Evolutionary conservation across 2,888 invertebrate species (phyloP), one percentile per base, ranked within the genome.

Genomic region (Brenthis daphne): DNA sequence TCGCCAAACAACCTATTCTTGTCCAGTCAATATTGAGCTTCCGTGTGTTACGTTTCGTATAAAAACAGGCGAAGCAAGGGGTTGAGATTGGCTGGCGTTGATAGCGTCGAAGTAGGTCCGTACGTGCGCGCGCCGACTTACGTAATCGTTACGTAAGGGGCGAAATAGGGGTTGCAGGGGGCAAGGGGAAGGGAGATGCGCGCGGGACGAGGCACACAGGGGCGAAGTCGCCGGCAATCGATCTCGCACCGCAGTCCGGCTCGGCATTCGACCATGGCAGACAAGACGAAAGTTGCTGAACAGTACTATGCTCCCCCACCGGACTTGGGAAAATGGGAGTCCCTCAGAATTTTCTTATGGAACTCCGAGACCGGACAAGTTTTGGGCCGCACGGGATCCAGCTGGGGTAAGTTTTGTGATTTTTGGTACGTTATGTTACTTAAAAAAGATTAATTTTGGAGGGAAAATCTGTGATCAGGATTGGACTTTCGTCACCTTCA

Each of bases 331-430:
- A 95, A 95, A 94, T 97, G 97, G 97, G 96, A 97, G 92, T 94
- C 95, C 82, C 96, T 97, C 93, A 95, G 94, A 89, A 93, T 94
- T 83, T 98, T 98, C 94, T 88, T 98, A 77, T 98, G 96, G 96
- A 97, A 99, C 94, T 95, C 97, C 79, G 98, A 98, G 92, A 98
- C 98, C 73, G 96, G 96, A 83, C 97, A 98, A 93, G 96, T 98
- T 88, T 94, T 98, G 80, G 98, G 98, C 80, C 95, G 98, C 80
- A 98, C 98, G 74, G 98, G 97, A 80, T 94, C 96, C 84, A 98
- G 98, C 93, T 99, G 99, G 99, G 97, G 98, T 98, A 87, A 97
- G 98, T 96, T 65, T 73, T 55, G 29, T 16, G 16, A 13, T 8
- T 54, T 14, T 20, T 14, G 6, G 16, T 8, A 0, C 29, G 12